A percentile compares a stretch with the other conserved stretches of the same genome.
Conservation (phyloP, 2,113 vertebrate genomes). For the Vanacampus margaritifer region DNA sequence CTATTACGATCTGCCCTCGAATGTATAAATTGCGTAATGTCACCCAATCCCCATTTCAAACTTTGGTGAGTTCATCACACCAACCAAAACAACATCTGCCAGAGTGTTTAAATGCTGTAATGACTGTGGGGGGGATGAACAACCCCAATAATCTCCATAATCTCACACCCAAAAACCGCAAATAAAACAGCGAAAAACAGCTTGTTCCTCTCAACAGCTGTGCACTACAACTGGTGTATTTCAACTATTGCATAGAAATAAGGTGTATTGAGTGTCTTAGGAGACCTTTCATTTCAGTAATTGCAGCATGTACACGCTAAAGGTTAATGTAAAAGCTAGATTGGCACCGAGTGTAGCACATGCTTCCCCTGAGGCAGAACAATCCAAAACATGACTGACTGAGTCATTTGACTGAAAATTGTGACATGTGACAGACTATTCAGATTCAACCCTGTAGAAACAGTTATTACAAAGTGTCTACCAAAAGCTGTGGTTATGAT, state of each 20-base stretch:
- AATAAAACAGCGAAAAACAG: constrained; percentile 14
- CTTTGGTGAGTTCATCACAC: constrained; percentile 45
- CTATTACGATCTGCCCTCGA: constrained; percentile 44
- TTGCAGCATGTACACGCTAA: neutral
- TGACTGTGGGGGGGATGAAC: constrained; percentile 30
- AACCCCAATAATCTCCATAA: constrained; percentile 11
- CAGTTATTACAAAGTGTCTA: too few relatives aligned
- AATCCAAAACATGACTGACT: neutral
- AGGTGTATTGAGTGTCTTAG: constrained; percentile 12
- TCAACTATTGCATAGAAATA: constrained; percentile 3
- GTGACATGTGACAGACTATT: neutral
- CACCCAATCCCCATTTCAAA: constrained; percentile 37
- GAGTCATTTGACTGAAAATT: neutral
- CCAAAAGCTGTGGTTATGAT: too few relatives aligned
- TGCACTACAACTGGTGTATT: constrained; percentile 3
- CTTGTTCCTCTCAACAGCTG: constrained; percentile 27
- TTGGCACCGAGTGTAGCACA: too few relatives aligned
- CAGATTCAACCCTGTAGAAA: too few relatives aligned
- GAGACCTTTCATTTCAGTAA: constrained; percentile 11
- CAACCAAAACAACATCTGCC: constrained; percentile 57
- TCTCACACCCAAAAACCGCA: constrained; percentile 15
- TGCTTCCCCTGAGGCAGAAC: too few relatives aligned
- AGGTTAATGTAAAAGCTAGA: neutral
- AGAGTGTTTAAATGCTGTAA: constrained; percentile 58
- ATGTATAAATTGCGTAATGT: constrained; percentile 38